These are phyloP conservation scores for Lepus timidus DNA, from an alignment of 2,113 vertebrate species.

Conservation along the genomic window DNA sequence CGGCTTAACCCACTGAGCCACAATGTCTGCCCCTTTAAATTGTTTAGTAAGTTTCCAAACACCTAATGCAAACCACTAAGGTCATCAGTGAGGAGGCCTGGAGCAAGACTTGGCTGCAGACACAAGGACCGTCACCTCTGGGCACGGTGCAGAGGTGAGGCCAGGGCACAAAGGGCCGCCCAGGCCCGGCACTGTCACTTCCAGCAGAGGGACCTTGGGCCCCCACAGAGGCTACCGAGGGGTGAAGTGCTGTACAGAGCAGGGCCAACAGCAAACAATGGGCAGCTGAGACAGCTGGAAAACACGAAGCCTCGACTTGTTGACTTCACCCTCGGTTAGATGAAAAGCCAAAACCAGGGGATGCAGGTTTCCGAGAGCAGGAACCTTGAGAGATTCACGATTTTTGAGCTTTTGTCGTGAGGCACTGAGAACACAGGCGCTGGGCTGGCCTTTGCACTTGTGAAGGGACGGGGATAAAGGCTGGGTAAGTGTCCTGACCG, in stretches of 20 bases:
- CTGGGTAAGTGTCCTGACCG: background rate
- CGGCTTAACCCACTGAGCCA: too few species aligned
- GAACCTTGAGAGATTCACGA: background rate
- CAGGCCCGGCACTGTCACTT: background rate
- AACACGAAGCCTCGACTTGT: background rate
- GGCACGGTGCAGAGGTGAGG: too few species aligned
- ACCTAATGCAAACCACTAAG: background rate
- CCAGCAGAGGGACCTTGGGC: background rate
- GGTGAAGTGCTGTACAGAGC: accelerated
- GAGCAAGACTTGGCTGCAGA: background rate
- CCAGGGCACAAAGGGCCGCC: too few species aligned
- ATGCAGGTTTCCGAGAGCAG: background rate
- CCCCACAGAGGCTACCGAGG: too few species aligned
- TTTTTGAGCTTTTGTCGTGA: background rate
- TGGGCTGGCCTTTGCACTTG: background rate
- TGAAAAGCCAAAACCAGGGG: conserved; percentile 40
- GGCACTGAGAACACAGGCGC: background rate
- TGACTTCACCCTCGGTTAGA: background rate
- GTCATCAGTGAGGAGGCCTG: background rate
- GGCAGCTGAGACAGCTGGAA: background rate
- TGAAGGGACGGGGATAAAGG: background rate
- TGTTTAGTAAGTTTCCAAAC: background rate
- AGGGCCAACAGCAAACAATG: background rate
- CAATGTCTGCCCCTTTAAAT: too few species aligned
- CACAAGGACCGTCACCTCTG: accelerated